These are phyloP conservation scores for Galeopterus variegatus DNA, from an alignment of 2,113 vertebrate genomes.

Conservation along the genomic window DNA sequence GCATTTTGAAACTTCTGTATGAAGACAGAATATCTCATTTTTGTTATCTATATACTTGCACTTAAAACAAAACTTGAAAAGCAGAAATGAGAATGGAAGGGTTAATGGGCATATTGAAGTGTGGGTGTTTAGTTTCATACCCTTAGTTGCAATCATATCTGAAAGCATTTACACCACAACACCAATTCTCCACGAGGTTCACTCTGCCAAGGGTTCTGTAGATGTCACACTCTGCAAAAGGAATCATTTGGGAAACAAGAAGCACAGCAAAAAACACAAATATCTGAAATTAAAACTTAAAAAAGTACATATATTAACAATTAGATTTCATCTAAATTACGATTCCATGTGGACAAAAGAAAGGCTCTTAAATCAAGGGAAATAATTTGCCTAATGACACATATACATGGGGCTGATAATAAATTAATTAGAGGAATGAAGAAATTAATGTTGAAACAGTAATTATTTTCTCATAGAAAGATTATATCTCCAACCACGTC, in stretches of 20 bases:
- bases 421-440: neutral
- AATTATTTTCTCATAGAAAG: slow-evolving; percentile 38
- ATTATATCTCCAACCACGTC: neutral
- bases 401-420: neutral
- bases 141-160: too few relatives aligned
- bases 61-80: too few relatives aligned
- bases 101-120: rapidly evolving
- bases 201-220: rapidly evolving
- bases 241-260: neutral
- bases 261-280: neutral
- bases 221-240: neutral
- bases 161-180: rapidly evolving
- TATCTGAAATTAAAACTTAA: neutral
- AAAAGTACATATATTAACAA: neutral
- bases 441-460: neutral
- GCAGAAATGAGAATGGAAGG: too few relatives aligned
- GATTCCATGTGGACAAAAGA: neutral
- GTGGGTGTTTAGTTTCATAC: rapidly evolving
- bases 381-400: neutral
- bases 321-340: neutral
- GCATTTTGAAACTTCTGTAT: neutral
- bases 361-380: neutral
- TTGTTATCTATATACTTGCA: neutral
- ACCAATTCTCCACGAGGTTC: neutral
- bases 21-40: neutral